These are phyloP conservation scores for Cabera pusaria DNA, from an alignment of 2,888 invertebrate species.

Conservation along the genomic window DNA sequence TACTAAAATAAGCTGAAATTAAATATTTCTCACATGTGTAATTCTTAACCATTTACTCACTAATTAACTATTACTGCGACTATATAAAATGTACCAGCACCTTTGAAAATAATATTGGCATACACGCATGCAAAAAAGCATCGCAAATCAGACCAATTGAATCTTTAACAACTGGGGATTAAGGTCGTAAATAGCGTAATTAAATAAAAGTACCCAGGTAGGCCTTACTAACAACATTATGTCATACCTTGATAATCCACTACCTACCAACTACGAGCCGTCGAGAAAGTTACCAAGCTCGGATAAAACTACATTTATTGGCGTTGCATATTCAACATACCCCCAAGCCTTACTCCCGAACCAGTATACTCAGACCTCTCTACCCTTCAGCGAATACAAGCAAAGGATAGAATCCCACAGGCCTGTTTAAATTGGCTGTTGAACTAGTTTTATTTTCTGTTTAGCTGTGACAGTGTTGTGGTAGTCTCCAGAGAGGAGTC, in stretches of 20 bases:
- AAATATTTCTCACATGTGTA: neutral
- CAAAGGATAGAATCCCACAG: conserved; percentile 24
- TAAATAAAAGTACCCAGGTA: too few species aligned
- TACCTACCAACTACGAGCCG: conserved; percentile 39
- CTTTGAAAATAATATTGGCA: too few species aligned
- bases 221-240: conserved; percentile 17
- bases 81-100: too few species aligned
- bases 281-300: conserved; percentile 70
- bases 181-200: too few species aligned
- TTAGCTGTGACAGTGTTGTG: conserved; percentile 57
- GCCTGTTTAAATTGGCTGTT: conserved; percentile 39
- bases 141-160: too few species aligned
- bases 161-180: too few species aligned
- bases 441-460: conserved; percentile 68
- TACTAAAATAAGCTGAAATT: neutral
- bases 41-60: too few species aligned
- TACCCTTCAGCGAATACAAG: conserved; percentile 15
- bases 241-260: conserved; percentile 28
- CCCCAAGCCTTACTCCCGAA: conserved; percentile 51
- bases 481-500: conserved; percentile 25
- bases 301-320: conserved; percentile 78
- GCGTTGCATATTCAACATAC: conserved; percentile 78
- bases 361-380: conserved; percentile 45
- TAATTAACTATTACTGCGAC: too few species aligned
- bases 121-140: too few species aligned